Evolutionary conservation across 2,113 vertebrate species (phyloP), one percentile per base, ranked within the genome.

Genomic region (Chamaetylas fuelleborni): DNA sequence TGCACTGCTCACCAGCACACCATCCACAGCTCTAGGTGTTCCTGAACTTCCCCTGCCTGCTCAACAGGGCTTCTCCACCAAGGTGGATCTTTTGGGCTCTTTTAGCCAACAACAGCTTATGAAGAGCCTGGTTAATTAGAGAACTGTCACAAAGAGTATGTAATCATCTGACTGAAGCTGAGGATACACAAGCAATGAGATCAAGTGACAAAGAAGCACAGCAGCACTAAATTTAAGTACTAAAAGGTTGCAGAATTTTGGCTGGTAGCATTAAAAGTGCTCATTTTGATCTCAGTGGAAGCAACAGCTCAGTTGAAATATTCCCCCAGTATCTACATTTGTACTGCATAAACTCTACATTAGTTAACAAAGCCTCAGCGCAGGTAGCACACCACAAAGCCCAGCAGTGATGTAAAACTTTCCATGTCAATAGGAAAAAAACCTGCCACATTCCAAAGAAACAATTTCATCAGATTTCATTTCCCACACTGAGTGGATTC

Each of bases 261-360:
- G 61, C 60, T 88, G 86, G 91, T 60, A 81, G 64, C 48, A 42
- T 76, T 84, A n/a, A 31, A 94, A 94, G 64, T 28, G 74, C 80
- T 79, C 23, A 15, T 38, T 71, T 92, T 14, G 5, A 43, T 4
- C 45, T 57, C 66, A 86, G 4, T 16, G 33, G 71, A 92, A 92
- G 64, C 77, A 81, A 47, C 6, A 4, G 74, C 64, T 69, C 51
- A n/a, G 19, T 5, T 88, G 51, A 43, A 91, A 64, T 28, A 92
- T 19, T 87, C 34, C 0, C 2, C 20, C 1, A 1, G 10, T 16
- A 62, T 28, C 62, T 28, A 61, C 62, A 51, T 43, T 50, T 3
- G 3, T 8, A 70, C n/a, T 69, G 5, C 3, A 13, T 14, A 73
- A 77, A 20, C 62, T 91, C 79, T 58, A 9, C 2, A 1, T 61